phyloP scores from a whole-genome alignment of 2,888 invertebrate species.

The Cryptops parisi region DNA sequence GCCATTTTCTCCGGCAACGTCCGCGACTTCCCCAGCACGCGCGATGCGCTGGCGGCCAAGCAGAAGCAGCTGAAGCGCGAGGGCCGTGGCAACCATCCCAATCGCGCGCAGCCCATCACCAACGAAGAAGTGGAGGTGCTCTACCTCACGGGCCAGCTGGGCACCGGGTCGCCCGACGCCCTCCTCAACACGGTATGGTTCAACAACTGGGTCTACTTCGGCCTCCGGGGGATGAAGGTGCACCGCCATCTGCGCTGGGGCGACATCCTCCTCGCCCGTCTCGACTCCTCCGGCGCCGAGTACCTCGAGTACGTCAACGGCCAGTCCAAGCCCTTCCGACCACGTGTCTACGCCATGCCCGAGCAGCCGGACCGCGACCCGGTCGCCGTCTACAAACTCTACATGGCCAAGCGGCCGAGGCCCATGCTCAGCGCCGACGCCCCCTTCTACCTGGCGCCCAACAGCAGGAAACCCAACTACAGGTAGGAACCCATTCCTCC shows the following conservation, averaged over 20 bases:
- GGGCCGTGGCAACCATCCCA: constrained; percentile 14
- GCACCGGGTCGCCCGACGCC: constrained; percentile 14
- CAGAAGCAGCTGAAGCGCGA: constrained; percentile 14
- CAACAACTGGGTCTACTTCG: constrained; percentile 15
- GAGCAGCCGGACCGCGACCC: constrained; percentile 13
- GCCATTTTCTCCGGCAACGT: constrained; percentile 16
- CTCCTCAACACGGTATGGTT: constrained; percentile 16
- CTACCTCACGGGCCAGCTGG: constrained; percentile 13
- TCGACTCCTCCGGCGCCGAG: constrained; percentile 10
- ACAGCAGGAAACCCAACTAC: constrained; percentile 13
- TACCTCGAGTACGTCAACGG: constrained; percentile 16
- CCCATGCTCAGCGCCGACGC: constrained; percentile 13
- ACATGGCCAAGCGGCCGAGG: constrained; percentile 10
- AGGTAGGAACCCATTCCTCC: not conserved
- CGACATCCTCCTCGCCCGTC: constrained; percentile 12
- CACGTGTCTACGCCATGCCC: constrained; percentile 13
- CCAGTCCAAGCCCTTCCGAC: constrained; percentile 12
- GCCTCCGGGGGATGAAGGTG: constrained; percentile 15
- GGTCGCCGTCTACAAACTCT: constrained; percentile 13
- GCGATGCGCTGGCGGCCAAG: constrained; percentile 15
- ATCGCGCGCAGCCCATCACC: constrained; percentile 12
- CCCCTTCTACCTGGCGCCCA: constrained; percentile 12
- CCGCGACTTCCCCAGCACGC: constrained; percentile 14
- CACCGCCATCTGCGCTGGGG: constrained; percentile 16
- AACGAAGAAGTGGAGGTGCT: constrained; percentile 15